Base-by-base conservation (phyloP, 2,888 invertebrate genomes). In the Pandemis corylana region DNA sequence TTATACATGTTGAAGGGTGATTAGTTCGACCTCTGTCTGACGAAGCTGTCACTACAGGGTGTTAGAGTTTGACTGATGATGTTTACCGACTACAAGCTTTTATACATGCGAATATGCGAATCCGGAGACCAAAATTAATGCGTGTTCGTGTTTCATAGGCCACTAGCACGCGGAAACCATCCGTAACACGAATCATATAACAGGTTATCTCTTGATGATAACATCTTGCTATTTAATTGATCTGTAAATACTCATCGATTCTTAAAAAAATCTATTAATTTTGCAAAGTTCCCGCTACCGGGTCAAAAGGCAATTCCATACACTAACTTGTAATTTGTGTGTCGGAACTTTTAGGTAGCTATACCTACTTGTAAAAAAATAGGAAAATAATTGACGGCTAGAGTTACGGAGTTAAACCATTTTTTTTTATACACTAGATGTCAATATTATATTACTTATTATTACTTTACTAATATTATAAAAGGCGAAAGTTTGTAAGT, bases 1-100 rank as follows among this genome's bases (percentile, higher is more conserved):
- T 93, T 93, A 85, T 88, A 91, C 93, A 93, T 93, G 71, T 80
- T 84, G 82, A 71, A 75, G 68, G 63, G 78, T 68, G 63, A 82
- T 78, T 42, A 49, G 46, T 36, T 41, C 7, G 72, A 76, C 76
- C 80, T 80, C 79, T 76, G 80, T 77, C 79, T 81, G 84, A 83
- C 81, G 77, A 79, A 78, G 76, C 79, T 85, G 84, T 83, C 82
- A 82, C 84, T 82, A 83, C 82, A 84, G 77, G 82, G 79, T 78
- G 80, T 77, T 81, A 74, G 82, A 81, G 76, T 82, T 80, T 84
- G 90, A 90, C 91, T 91, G 92, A 90, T 84, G 85, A 85, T 79
- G 80, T 79, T 82, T 81, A 79, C 78, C 61, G 68, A 75, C 65
- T 68, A 67, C 68, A 42, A 77, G 77, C 81, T 79, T 80, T 82